These are phyloP conservation scores for Acleris sparsana DNA, from an alignment of 2,888 invertebrate genomes.

Conservation along the genomic window DNA sequence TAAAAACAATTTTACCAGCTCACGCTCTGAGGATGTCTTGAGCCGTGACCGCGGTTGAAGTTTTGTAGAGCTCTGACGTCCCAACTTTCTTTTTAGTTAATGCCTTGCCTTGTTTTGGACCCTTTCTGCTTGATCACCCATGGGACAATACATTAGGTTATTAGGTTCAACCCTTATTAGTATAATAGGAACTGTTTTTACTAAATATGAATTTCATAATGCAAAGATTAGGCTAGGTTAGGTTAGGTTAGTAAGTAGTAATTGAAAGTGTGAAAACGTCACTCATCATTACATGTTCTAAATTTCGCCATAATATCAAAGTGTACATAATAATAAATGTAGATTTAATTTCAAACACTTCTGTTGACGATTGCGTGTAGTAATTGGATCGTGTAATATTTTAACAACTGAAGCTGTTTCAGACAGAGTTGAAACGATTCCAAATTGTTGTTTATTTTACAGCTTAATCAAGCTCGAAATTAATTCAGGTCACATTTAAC, in stretches of 20 bases:
- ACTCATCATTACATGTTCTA: too few species aligned
- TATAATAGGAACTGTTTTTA: not conserved
- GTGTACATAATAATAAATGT: not conserved
- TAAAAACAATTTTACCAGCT: too few species aligned
- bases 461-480: constrained; percentile 9
- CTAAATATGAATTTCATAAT: constrained; percentile 19
- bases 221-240: not conserved
- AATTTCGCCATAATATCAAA: too few species aligned
- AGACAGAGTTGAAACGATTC: constrained; percentile 7
- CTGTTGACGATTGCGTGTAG: not conserved
- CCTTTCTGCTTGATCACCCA: constrained; percentile 17
- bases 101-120: constrained; percentile 8
- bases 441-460: constrained; percentile 10
- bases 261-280: too few species aligned
- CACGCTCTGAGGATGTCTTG: too few species aligned
- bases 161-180: constrained; percentile 2
- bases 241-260: too few species aligned
- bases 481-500: not conserved
- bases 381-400: constrained; percentile 4
- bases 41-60: too few species aligned
- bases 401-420: constrained; percentile 1
- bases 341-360: not conserved
- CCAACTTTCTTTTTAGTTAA: not conserved
- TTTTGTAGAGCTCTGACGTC: too few species aligned
- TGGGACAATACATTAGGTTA: constrained; percentile 24